Conservation (phyloP, 2,113 vertebrate genomes). For the Corydoras maculifer region DNA sequence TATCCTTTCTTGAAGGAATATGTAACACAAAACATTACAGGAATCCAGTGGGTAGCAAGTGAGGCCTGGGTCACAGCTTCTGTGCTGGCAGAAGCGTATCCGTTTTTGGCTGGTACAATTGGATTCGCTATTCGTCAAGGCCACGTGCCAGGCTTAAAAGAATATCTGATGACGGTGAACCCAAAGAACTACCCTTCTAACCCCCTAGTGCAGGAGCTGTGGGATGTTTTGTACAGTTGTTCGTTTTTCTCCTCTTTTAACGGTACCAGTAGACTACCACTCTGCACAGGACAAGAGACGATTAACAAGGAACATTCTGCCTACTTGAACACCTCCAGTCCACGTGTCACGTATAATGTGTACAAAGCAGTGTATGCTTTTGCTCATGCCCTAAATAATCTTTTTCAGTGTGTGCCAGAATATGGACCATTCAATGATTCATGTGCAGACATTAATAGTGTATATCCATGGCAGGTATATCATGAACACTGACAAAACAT, state of each 20-base stretch:
- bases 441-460: conserved; percentile 56
- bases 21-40: conserved; percentile 63
- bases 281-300: conserved; percentile 48
- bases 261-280: conserved; percentile 19
- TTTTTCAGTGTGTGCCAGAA: conserved; percentile 55
- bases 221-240: conserved; percentile 49
- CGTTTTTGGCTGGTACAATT: conserved; percentile 62
- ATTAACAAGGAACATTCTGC: conserved; percentile 35
- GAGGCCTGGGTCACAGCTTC: conserved; percentile 68
- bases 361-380: conserved; percentile 51
- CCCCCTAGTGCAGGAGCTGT: conserved; percentile 53
- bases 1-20: conserved; percentile 64
- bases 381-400: conserved; percentile 64
- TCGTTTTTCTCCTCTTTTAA: conserved; percentile 20
- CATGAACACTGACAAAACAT: neutral
- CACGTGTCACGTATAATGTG: conserved; percentile 50
- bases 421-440: conserved; percentile 60
- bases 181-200: conserved; percentile 56
- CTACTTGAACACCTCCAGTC: conserved; percentile 48
- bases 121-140: conserved; percentile 64
- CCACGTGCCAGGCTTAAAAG: conserved; percentile 52
- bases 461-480: conserved; percentile 68
- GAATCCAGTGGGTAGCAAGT: conserved; percentile 72
- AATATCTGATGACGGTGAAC: conserved; percentile 57
- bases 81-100: conserved; percentile 58